Base-by-base conservation (phyloP, 1,140 invertebrate species). In the Spodoptera litura region DNA sequence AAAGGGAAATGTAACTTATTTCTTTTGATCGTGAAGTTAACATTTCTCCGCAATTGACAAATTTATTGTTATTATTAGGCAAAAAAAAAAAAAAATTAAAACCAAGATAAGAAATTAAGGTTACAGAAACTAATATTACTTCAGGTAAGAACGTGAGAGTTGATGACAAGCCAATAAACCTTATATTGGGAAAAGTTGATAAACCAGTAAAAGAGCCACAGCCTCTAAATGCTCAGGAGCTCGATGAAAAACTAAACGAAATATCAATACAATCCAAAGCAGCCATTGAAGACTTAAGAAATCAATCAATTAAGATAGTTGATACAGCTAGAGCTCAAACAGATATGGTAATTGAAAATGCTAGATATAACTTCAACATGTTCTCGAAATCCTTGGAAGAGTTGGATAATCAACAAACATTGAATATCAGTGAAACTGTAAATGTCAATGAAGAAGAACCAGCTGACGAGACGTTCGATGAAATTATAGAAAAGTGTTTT, bases 241-340 rank as follows among this genome's bases (percentile, higher is more conserved):
- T 81, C 12, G 52, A 71, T n/a, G 58, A 13, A 4, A 79, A 80
- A 38, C 27, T 81, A 4, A 81, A 74, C 4, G 70, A 79, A 20
- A 27, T 82, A 31, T 61, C 61, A 11, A 59, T 68, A 6, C 52
- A 51, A 25, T 25, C 68, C 0, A 59, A 72, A 51, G n/a, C 38
- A 5, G 51, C 49, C 1, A 3, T 64, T 8, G 49, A 64, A 52
- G 61, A 78, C 10, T 13, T 38, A 15, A 71, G 35, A 52, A 51
- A 13, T 12, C 52, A 78, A 25, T 55, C 61, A 10, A 77, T 31
- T 20, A 66, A 66, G 20, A 52, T 51, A 0, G 11, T 64, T 4
- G 51, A 78, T 15, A 10, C 12, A 20, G 64, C 64, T 51, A 68
- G 44, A 68, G 10, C 51, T 38, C 20, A 59, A 13, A 73, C 31